These are phyloP conservation scores for Nephrotoma flavescens DNA, from an alignment of 2,888 invertebrate genomes.

Conservation along the genomic window DNA sequence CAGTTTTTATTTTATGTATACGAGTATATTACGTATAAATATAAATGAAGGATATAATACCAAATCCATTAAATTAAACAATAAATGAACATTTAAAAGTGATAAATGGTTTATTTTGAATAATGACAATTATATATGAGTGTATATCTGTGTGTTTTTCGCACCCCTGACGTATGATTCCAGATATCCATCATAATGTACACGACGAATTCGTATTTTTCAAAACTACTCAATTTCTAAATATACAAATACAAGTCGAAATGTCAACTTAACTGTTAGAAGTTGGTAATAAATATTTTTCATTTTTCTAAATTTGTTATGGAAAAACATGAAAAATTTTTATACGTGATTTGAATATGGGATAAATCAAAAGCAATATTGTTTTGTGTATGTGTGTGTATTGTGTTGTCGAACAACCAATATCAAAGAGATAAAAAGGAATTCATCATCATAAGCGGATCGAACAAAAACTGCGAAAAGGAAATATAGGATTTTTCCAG, in stretches of 20 bases:
- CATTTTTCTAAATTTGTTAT: background rate
- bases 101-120: background rate
- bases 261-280: background rate
- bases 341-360: conserved; percentile 1
- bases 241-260: background rate
- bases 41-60: background rate
- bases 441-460: background rate
- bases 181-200: background rate
- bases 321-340: background rate
- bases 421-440: background rate
- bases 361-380: conserved; percentile 3
- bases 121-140: background rate
- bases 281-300: background rate
- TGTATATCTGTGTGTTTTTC: background rate
- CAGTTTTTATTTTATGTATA: background rate
- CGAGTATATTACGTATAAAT: background rate
- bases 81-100: background rate
- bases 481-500: background rate
- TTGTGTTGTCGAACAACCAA: background rate
- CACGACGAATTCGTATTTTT: background rate
- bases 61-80: background rate
- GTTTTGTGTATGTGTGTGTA: background rate
- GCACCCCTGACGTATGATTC: background rate
- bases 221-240: background rate
- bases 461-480: background rate